Conservation (phyloP, 2,888 invertebrate species). For the Stratiomys singularior region DNA sequence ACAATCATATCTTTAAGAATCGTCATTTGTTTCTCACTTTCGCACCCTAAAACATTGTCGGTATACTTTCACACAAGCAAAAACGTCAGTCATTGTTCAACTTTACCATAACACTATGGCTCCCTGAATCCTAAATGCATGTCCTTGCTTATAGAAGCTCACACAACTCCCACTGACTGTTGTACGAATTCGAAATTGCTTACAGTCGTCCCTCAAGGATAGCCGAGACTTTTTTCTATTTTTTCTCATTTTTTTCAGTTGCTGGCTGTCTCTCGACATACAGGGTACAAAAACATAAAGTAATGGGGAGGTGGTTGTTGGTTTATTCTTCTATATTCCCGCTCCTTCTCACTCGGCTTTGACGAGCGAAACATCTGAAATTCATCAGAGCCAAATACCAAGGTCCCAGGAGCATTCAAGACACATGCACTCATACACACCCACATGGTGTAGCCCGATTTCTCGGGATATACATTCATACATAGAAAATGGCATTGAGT, state of each 20-base stretch:
- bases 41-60: no score
- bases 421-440: slow-evolving; percentile 37
- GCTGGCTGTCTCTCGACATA: slow-evolving; percentile 20
- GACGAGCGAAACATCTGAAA: slow-evolving; percentile 42
- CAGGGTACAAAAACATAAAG: slow-evolving; percentile 9
- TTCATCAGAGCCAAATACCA: slow-evolving; percentile 41
- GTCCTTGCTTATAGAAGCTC: background rate
- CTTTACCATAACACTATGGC: background rate
- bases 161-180: background rate
- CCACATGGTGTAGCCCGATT: slow-evolving; percentile 1
- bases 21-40: no score
- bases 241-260: slow-evolving; percentile 33
- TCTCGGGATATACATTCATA: slow-evolving; percentile 9
- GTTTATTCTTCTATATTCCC: slow-evolving; percentile 10
- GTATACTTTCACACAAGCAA: background rate
- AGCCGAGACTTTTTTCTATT: slow-evolving; percentile 27
- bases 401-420: slow-evolving; percentile 41
- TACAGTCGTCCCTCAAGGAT: slow-evolving; percentile 35
- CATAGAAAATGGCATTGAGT: slow-evolving; percentile 17
- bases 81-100: background rate
- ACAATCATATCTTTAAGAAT: no score
- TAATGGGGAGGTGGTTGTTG: slow-evolving; percentile 1
- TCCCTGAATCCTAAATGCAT: background rate
- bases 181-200: slow-evolving; percentile 25
- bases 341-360: slow-evolving; percentile 16